A percentile compares a stretch with the other conserved stretches of the same genome.
phyloP scores from a whole-genome alignment of 2,797 vertebrate species.

The Bryconaethiops microstoma region DNA sequence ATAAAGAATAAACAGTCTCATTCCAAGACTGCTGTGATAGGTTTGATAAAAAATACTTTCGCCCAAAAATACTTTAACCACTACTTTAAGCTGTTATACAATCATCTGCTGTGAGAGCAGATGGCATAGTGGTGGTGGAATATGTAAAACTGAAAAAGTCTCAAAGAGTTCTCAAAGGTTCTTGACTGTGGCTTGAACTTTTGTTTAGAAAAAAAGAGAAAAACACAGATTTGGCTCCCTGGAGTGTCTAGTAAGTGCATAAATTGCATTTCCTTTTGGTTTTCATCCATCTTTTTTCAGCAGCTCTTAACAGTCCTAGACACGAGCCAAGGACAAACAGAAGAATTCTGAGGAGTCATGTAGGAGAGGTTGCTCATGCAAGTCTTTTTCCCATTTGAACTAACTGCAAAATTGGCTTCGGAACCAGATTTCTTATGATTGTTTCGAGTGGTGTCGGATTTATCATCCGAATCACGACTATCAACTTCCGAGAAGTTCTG shows the following conservation, averaged over 20 bases:
- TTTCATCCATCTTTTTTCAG: conserved; percentile 39
- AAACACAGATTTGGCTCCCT: conserved; percentile 16
- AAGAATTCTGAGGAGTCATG: conserved; percentile 6
- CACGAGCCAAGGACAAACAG: conserved; percentile 25
- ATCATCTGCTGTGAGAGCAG: conserved; percentile 21
- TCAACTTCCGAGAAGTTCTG: no score
- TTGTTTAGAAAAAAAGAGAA: conserved; percentile 9
- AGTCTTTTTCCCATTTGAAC: neutral
- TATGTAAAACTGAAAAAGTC: conserved; percentile 12
- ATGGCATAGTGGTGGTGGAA: conserved; percentile 23
- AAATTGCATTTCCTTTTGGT: conserved; percentile 23
- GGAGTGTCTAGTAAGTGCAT: conserved; percentile 29
- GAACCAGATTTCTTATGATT: neutral
- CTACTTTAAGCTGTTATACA: conserved; percentile 15
- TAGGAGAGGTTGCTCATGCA: neutral
- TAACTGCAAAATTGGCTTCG: neutral
- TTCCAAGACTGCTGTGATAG: no score
- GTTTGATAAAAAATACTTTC: no score
- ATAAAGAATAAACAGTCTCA: no score
- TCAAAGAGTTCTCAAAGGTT: conserved; percentile 25
- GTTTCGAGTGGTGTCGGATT: neutral
- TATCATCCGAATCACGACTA: neutral
- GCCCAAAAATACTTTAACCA: no score
- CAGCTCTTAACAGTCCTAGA: neutral
- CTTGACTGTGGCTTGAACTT: conserved; percentile 40